A percentile compares a stretch with the other conserved stretches of the same genome.
phyloP scores from a whole-genome alignment of 2,797 vertebrate genomes.

The Chloroceryle inda region DNA sequence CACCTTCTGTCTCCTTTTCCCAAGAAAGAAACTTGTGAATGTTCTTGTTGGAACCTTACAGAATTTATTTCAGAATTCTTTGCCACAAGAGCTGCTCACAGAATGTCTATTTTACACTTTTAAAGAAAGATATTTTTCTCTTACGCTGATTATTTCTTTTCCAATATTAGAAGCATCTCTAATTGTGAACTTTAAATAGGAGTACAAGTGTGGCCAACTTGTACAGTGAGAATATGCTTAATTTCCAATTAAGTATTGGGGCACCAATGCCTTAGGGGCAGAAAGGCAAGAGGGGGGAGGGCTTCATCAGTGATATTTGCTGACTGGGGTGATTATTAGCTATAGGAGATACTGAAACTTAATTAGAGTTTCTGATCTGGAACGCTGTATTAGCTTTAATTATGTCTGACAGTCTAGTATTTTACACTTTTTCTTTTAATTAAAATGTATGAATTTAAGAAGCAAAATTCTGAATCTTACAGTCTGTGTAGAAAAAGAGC shows the following conservation, averaged over 20 bases:
- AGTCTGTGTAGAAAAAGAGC: not conserved
- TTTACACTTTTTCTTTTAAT: slow-evolving; percentile 63
- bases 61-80: not conserved
- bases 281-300: not conserved
- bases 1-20: not conserved
- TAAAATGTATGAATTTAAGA: slow-evolving; percentile 55
- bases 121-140: not conserved
- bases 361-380: slow-evolving; percentile 69
- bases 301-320: slow-evolving; percentile 13
- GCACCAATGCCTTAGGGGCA: slow-evolving; percentile 27
- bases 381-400: slow-evolving; percentile 59
- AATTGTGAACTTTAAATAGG: slow-evolving; percentile 55
- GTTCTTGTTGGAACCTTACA: not conserved
- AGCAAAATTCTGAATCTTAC: slow-evolving; percentile 26
- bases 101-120: not conserved
- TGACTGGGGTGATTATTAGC: slow-evolving; percentile 66
- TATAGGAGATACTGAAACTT: slow-evolving; percentile 59
- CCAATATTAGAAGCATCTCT: slow-evolving; percentile 10
- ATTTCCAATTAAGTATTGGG: slow-evolving; percentile 65
- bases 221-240: slow-evolving; percentile 47
- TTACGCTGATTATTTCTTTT: not conserved
- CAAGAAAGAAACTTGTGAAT: not conserved
- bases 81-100: not conserved
- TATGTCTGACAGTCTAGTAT: slow-evolving; percentile 53
- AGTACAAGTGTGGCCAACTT: slow-evolving; percentile 28